These are phyloP conservation scores for Paralvinella palmiformis DNA, from an alignment of 1,140 invertebrate genomes.

Conservation along the genomic window DNA sequence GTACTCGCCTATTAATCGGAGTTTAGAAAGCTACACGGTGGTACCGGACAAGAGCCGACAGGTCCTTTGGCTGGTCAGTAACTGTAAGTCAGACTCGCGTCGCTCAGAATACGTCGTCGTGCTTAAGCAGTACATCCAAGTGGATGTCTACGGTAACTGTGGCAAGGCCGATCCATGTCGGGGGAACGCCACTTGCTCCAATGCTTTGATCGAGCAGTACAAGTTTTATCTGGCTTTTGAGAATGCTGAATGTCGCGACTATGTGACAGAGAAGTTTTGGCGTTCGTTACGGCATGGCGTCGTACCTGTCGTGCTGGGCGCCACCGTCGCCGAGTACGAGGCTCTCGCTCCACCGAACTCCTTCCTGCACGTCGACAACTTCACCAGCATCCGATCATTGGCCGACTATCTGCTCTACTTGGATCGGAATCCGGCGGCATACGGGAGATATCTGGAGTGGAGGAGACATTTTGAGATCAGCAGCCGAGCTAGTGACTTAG, in stretches of 20 bases:
- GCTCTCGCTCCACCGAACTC: slow-evolving; percentile 65
- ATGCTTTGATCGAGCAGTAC: neutral
- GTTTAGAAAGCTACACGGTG: too few relatives aligned
- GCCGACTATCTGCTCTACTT: too few relatives aligned
- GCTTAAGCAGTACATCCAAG: neutral
- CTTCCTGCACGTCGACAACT: slow-evolving; percentile 43
- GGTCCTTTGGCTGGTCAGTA: too few relatives aligned
- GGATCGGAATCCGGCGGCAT: too few relatives aligned
- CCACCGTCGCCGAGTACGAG: slow-evolving; percentile 75
- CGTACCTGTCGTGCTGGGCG: slow-evolving; percentile 93
- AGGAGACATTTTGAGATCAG: too few relatives aligned
- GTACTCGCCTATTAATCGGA: too few relatives aligned
- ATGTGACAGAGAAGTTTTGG: slow-evolving; percentile 24
- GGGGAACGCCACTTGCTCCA: neutral
- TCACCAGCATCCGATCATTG: too few relatives aligned
- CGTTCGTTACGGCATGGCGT: slow-evolving; percentile 59
- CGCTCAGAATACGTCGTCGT: neutral
- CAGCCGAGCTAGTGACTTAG: too few relatives aligned
- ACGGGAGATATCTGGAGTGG: too few relatives aligned
- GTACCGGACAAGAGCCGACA: too few relatives aligned
- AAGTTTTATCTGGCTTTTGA: slow-evolving; percentile 29
- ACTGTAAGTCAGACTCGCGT: too few relatives aligned
- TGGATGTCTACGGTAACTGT: slow-evolving; percentile 5
- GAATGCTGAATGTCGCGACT: slow-evolving; percentile 21
- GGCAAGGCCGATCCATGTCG: neutral